Evolutionary conservation across 35 echinoderm and acorn worm genomes (phyloP).

Genomic region (Heliocidaris erythrogramma): DNA sequence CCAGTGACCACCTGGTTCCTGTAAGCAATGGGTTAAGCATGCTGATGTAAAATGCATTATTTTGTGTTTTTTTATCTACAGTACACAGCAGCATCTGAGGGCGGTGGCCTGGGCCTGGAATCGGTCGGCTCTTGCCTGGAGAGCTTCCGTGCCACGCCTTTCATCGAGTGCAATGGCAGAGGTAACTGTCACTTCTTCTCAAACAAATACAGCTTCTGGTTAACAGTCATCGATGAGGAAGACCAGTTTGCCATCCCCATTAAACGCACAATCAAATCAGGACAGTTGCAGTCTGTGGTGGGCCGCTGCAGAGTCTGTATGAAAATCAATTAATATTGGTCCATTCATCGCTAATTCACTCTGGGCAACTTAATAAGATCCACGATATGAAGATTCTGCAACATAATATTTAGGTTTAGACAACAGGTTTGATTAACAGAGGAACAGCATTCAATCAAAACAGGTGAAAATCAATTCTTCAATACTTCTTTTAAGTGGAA

Average conservation of each 20-base stretch:
- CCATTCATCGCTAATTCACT: not conserved
- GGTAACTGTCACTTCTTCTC: constrained; percentile 91
- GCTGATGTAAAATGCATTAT: not conserved
- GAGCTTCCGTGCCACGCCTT: constrained; percentile 91
- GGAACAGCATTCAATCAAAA: not conserved
- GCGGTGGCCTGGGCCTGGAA: constrained; percentile 79
- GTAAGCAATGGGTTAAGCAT: no score
- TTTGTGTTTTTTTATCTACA: constrained; percentile 35
- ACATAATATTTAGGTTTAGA: not conserved
- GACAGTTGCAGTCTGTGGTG: constrained; percentile 61
- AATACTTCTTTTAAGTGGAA: not conserved
- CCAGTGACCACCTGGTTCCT: no score
- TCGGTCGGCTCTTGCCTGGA: constrained; percentile 91
- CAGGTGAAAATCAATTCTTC: not conserved
- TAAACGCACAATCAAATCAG: constrained; percentile 72
- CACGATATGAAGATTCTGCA: not conserved
- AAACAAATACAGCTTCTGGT: constrained; percentile 96
- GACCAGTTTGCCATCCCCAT: constrained; percentile 66
- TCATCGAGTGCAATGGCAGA: constrained; percentile 97
- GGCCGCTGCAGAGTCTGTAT: constrained; percentile 90
- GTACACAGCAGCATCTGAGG: constrained; percentile 93
- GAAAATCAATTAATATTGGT: constrained; percentile 50
- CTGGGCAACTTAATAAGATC: not conserved
- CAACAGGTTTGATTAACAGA: not conserved
- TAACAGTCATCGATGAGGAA: constrained; percentile 61